phyloP scores from a whole-genome alignment of 1,140 invertebrate species.

The Caerostris darwini region DNA sequence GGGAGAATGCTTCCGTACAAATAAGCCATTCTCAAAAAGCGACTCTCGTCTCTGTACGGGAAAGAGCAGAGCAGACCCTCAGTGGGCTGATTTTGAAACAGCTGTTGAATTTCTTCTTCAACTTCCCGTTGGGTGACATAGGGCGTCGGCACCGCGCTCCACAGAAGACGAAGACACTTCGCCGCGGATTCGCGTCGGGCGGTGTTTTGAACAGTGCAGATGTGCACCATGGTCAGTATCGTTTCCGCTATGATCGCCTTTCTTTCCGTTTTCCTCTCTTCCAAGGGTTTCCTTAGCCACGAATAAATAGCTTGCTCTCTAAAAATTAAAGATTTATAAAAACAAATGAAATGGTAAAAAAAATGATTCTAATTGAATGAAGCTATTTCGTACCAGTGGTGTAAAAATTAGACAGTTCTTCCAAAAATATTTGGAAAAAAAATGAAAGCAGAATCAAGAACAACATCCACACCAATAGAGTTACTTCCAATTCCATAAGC shows the following conservation, averaged over 20 bases:
- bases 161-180: not conserved
- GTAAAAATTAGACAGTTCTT: too few relatives aligned
- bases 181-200: not conserved
- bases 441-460: too few relatives aligned
- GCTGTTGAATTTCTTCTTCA: not conserved
- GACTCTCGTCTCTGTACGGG: not conserved
- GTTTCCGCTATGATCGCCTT: not conserved
- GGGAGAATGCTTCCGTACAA: not conserved
- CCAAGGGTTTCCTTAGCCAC: not conserved
- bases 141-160: not conserved
- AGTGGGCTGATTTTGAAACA: not conserved
- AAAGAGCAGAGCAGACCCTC: not conserved
- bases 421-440: too few relatives aligned
- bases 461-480: too few relatives aligned
- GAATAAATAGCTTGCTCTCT: not conserved
- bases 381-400: too few relatives aligned
- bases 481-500: too few relatives aligned
- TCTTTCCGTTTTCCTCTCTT: not conserved
- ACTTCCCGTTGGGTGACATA: not conserved
- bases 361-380: not conserved
- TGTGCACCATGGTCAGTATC: not conserved
- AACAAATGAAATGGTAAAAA: not conserved
- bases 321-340: not conserved
- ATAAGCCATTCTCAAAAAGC: not conserved
- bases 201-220: too few relatives aligned